Conservation (phyloP, 2,113 vertebrate genomes). For the Hippocampus guttulatus region DNA sequence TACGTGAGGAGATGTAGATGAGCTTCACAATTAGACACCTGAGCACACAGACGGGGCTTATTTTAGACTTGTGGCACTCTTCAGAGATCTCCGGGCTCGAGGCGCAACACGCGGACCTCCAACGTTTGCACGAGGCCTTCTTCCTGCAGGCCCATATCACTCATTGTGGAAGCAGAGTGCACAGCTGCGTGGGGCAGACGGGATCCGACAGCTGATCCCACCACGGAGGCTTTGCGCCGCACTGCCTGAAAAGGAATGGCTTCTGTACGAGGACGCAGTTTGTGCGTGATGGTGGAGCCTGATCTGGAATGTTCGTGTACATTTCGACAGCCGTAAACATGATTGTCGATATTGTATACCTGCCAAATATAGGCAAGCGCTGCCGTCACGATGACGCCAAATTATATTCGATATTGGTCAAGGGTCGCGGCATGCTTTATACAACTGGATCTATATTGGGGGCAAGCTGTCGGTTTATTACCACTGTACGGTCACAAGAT, state of each 20-base stretch:
- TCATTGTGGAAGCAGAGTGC: conserved; percentile 52
- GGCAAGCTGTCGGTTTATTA: neutral
- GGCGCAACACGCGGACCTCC: conserved; percentile 10
- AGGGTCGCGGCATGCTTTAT: neutral
- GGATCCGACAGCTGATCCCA: conserved; percentile 59
- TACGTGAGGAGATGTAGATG: conserved; percentile 8
- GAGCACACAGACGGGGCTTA: conserved; percentile 27
- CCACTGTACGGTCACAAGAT: neutral
- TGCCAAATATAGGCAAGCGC: neutral
- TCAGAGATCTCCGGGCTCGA: conserved; percentile 13
- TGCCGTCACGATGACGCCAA: neutral
- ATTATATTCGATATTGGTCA: neutral
- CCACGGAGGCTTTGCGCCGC: conserved; percentile 61
- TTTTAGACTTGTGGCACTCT: conserved; percentile 33
- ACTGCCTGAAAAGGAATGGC: conserved; percentile 44
- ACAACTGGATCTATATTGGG: neutral
- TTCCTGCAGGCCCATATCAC: conserved; percentile 24
- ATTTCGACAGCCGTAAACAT: neutral
- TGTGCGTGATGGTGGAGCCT: neutral
- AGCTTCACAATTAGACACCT: conserved; percentile 28
- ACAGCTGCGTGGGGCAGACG: conserved; percentile 54
- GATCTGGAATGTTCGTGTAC: conserved; percentile 5
- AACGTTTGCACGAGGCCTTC: conserved; percentile 26
- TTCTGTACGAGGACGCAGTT: conserved; percentile 25
- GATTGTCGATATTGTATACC: neutral